Evolutionary conservation across 2,797 vertebrate genomes (phyloP), one percentile per base, ranked within the genome.

Genomic region (Chelon auratus): DNA sequence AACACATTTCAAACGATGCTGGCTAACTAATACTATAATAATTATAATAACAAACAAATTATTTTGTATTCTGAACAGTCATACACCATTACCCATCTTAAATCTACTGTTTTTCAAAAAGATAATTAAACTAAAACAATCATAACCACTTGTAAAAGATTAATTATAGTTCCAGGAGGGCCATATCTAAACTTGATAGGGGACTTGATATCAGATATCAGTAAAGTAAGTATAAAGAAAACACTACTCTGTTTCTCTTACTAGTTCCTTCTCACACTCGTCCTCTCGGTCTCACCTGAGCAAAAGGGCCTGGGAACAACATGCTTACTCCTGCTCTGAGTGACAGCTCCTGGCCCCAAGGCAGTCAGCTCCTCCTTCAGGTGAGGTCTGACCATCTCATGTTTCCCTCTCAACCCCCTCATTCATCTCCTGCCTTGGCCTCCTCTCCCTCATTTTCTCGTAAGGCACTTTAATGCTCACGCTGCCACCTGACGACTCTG

Each of bases 231-330:
- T 76, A 70, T 73, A 56, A 77, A 72, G 67, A 75, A 77, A 80
- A 66, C 43, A 74, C 79, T 8, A 81, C 71, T 75, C 24, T 72
- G 62, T 74, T 58, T 85, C 72, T 78, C 26, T 68, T n/a, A 9
- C 42, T 20, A 22, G 72, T 80, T 75, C 24, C 54, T 37, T 45
- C 68, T 77, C 40, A 4, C 70, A 54, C 82, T 77, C 30, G 15
- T 83, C 79, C 55, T 72, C 57, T 50, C 69, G 52, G 74, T 69
- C 86, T 91, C 83, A 90, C 84, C 87, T 92, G 85, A 89, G 84
- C 78, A 75, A 87, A 85, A 93, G 88, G 86, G 89, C 92, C 88
- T 93, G 92, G 91, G 92, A 93, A 93, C 89, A 78, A 86, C 76
- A 75, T 7, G 14, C 75, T 68, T 20, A 39, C 52, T 80, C 62